A percentile compares a stretch with the other conserved stretches of the same genome.
Conservation (phyloP, 64 coral and sea anemone genomes). For the Anthopleura sola region DNA sequence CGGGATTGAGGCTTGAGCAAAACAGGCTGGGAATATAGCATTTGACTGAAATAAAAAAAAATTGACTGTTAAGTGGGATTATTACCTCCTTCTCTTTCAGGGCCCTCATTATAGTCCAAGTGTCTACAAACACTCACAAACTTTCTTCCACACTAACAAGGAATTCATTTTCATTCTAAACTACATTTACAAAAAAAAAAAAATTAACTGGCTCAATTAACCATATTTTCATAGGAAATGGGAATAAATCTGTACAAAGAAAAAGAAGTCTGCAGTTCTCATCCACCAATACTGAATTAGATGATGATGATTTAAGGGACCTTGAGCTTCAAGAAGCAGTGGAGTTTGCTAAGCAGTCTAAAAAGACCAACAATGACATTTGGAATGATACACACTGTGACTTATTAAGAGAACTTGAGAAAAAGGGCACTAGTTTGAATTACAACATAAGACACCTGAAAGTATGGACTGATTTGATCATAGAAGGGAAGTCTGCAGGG, state of each 20-base stretch:
- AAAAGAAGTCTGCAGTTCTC: neutral
- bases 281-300: neutral
- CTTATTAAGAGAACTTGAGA: slow-evolving; percentile 20
- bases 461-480: neutral
- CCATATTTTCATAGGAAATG: neutral
- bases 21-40: too few relatives aligned
- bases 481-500: too few relatives aligned
- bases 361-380: slow-evolving; percentile 3
- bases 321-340: neutral
- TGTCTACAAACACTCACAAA: too few relatives aligned
- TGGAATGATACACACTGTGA: slow-evolving; percentile 17
- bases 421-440: slow-evolving; percentile 1
- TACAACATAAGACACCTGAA: slow-evolving; percentile 34
- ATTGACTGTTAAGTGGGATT: too few relatives aligned
- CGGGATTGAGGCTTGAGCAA: too few relatives aligned
- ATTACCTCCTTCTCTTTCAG: too few relatives aligned
- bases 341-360: neutral
- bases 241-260: neutral
- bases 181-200: too few relatives aligned
- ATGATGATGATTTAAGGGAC: slow-evolving; percentile 10
- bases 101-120: too few relatives aligned
- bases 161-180: too few relatives aligned
- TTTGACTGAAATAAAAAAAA: too few relatives aligned
- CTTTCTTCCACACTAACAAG: too few relatives aligned
- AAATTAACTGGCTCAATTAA: too few relatives aligned